Percentiles rank a stretch among this genome's conserved stretches.
Conservation (phyloP, 1,140 invertebrate species). For the Euura saliciscinereae region DNA sequence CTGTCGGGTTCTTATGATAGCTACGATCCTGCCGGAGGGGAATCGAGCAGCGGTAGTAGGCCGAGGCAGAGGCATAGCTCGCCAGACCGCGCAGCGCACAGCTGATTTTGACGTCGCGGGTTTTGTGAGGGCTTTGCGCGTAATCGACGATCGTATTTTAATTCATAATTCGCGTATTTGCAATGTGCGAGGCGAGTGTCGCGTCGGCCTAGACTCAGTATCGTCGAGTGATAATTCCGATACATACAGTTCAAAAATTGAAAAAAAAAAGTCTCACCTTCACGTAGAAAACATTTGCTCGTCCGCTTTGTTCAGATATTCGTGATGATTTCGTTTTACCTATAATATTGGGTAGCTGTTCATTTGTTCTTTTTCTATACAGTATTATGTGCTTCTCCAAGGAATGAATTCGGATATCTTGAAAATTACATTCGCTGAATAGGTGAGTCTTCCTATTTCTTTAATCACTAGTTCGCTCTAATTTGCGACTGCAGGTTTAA, state of each 20-base stretch:
- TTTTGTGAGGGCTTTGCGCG: background rate
- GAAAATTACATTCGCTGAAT: background rate
- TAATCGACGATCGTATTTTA: background rate
- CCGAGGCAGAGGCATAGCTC: background rate
- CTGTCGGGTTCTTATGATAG: no score
- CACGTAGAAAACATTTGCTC: no score
- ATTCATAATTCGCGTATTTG: background rate
- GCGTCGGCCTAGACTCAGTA: background rate
- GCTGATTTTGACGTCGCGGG: background rate
- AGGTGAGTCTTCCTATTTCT: background rate
- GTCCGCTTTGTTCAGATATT: no score
- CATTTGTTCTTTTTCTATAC: no score
- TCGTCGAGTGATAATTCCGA: background rate
- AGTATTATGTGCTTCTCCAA: background rate
- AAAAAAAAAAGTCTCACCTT: background rate
- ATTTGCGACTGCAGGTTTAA: no score
- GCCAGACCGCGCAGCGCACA: background rate
- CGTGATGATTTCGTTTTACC: no score
- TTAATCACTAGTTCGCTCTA: no score
- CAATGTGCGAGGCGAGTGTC: background rate
- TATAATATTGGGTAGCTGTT: no score
- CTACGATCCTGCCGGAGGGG: background rate
- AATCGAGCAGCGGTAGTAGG: background rate
- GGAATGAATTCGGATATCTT: slow-evolving; percentile 1
- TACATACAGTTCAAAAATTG: background rate